A percentile compares a stretch with the other conserved stretches of the same genome.
These are phyloP conservation scores for Ataeniobius toweri DNA, from an alignment of 2,797 vertebrate genomes.

Conservation along the genomic window DNA sequence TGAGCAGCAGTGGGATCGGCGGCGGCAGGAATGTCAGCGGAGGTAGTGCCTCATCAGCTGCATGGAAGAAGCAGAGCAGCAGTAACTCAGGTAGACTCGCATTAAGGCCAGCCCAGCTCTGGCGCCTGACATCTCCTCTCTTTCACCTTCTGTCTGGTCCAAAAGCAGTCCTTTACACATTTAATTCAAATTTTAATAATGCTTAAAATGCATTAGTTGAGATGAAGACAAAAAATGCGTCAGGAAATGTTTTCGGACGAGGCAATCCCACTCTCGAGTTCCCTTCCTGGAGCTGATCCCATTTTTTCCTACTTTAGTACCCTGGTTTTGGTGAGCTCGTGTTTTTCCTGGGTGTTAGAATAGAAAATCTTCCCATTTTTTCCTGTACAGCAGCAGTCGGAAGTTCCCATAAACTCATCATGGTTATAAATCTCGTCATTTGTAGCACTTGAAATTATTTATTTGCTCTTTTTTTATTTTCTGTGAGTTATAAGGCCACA, in stretches of 20 bases:
- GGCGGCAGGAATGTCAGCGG: conserved; percentile 78
- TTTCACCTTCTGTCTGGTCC: conserved; percentile 74
- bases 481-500: not conserved
- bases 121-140: conserved; percentile 66
- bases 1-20: conserved; percentile 79
- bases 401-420: not conserved
- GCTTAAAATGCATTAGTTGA: not conserved
- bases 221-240: conserved; percentile 12
- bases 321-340: conserved; percentile 47
- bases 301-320: conserved; percentile 48
- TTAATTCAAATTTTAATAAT: not conserved
- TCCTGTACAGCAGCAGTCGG: conserved; percentile 4
- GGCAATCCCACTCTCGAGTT: conserved; percentile 39
- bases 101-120: conserved; percentile 58
- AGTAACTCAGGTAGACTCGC: conserved; percentile 86
- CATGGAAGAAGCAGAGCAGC: conserved; percentile 92
- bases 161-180: conserved; percentile 64
- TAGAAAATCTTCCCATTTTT: conserved; percentile 32
- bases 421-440: not conserved
- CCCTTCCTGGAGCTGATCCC: conserved; percentile 41
- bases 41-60: conserved; percentile 81
- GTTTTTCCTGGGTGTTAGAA: conserved; percentile 45
- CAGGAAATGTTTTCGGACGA: conserved; percentile 72
- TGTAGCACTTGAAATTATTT: not conserved
- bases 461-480: not conserved